Evolutionary conservation across 1,140 invertebrate genomes (phyloP).

Genomic region (Spodoptera litura): DNA sequence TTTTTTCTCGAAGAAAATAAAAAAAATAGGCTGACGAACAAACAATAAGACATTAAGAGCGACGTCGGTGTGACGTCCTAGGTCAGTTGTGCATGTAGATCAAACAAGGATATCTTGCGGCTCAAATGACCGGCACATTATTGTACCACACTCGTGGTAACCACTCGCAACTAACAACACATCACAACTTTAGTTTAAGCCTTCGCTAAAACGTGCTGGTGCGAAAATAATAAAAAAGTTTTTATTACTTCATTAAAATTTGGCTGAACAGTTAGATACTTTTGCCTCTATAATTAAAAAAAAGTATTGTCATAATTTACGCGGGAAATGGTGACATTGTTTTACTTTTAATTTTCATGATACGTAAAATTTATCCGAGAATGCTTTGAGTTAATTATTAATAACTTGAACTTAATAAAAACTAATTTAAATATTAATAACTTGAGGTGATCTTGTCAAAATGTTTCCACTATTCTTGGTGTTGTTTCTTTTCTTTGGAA

Average conservation of each 20-base stretch:
- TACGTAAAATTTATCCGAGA: neutral
- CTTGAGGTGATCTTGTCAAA: neutral
- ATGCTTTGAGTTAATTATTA: neutral
- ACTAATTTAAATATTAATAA: too few species aligned
- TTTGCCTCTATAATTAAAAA: neutral
- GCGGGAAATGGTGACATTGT: too few species aligned
- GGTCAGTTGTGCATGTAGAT: constrained; percentile 18
- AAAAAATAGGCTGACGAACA: neutral
- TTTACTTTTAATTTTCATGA: too few species aligned
- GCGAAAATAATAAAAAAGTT: neutral
- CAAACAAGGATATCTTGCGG: constrained; percentile 35
- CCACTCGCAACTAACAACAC: neutral
- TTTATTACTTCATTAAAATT: neutral
- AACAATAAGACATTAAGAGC: constrained; percentile 14
- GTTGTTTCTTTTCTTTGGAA: constrained; percentile 31
- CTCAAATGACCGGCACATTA: constrained; percentile 20
- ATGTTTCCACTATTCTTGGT: constrained; percentile 38
- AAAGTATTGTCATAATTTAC: too few species aligned
- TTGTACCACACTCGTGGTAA: constrained; percentile 2
- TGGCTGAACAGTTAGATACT: neutral
- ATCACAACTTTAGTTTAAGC: neutral
- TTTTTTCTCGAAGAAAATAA: too few species aligned
- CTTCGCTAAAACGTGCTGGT: too few species aligned
- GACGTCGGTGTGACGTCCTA: neutral
- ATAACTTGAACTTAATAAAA: neutral